Conservation (phyloP, 2,888 invertebrate genomes). For the Drosophila meridiana region DNA sequence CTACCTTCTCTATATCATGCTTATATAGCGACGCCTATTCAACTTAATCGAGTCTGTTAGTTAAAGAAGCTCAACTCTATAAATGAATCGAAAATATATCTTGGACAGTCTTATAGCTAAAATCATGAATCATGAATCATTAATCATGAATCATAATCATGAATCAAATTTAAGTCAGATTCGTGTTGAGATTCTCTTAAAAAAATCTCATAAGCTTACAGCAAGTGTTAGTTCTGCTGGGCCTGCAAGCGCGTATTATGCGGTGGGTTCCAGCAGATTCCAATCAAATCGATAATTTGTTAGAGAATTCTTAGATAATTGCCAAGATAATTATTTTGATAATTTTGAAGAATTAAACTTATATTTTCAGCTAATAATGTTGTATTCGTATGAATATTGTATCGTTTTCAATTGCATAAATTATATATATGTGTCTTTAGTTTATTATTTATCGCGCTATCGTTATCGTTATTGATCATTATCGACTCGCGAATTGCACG, state of each 20-base stretch:
- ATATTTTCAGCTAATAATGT: not conserved
- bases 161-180: not conserved
- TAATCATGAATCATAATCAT: not conserved
- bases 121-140: not conserved
- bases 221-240: no score
- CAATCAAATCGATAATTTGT: no score
- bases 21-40: no score
- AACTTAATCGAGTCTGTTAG: no score
- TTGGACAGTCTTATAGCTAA: not conserved
- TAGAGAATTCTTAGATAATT: no score
- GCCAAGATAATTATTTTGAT: not conserved
- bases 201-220: no score
- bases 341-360: not conserved
- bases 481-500: constrained; percentile 3
- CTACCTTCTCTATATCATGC: no score
- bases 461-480: constrained; percentile 11
- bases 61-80: no score
- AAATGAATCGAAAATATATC: not conserved
- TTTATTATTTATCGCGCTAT: not conserved
- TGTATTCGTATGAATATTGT: not conserved
- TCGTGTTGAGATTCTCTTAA: no score
- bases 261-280: no score
- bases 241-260: no score
- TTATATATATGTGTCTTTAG: not conserved
- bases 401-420: not conserved